phyloP scores from a whole-genome alignment of 2,797 vertebrate species.

The Lemur catta region DNA sequence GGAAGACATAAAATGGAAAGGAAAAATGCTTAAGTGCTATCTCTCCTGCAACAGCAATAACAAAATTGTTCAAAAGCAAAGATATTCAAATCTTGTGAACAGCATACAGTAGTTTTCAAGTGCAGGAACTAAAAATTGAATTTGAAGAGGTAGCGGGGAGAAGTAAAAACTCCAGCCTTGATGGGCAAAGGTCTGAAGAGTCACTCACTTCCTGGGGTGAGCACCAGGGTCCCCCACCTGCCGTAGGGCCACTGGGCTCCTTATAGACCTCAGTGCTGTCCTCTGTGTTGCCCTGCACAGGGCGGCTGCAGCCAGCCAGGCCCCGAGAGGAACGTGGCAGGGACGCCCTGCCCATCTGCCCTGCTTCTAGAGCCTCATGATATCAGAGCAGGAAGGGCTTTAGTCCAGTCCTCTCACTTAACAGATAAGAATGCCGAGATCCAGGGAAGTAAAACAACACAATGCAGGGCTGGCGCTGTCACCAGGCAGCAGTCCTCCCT shows the following conservation, averaged over 20 bases:
- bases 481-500: background rate
- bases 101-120: background rate
- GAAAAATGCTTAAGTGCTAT: background rate
- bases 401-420: background rate
- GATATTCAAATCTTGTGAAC: background rate
- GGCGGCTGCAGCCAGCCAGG: background rate
- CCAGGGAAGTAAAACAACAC: background rate
- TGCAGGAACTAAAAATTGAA: background rate
- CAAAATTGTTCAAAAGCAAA: background rate
- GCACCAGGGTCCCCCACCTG: background rate
- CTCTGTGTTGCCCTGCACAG: background rate
- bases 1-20: background rate
- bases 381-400: background rate
- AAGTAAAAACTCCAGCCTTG: background rate
- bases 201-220: background rate
- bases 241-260: background rate
- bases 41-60: background rate
- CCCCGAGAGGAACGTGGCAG: background rate
- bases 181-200: accelerated
- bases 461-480: background rate
- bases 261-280: background rate
- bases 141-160: background rate
- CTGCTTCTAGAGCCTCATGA: background rate
- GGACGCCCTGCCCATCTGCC: background rate
- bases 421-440: background rate